Conservation (phyloP, 30 jellyfish, hydroid and myxozoan species). For the Sanderia malayensis region DNA sequence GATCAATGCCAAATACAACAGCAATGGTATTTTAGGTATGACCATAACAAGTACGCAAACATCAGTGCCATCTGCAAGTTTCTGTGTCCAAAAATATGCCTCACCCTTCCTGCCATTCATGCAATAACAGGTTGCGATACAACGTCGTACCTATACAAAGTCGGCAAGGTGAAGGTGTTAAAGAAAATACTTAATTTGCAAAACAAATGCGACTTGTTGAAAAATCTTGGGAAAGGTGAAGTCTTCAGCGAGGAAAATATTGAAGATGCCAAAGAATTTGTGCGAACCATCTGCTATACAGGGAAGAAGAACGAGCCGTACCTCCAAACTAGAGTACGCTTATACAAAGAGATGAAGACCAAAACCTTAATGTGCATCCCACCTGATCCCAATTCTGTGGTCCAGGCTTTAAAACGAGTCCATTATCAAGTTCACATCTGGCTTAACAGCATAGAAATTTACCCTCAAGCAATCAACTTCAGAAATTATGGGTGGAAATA, state of each 20-base stretch:
- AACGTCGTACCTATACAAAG: background rate
- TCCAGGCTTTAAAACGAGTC: conserved; percentile 43
- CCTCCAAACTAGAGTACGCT: conserved; percentile 45
- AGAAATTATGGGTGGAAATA: conserved; percentile 28
- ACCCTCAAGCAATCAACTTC: conserved; percentile 4
- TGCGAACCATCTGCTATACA: conserved; percentile 30
- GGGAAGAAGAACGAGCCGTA: conserved; percentile 25
- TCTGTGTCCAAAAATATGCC: conserved; percentile 16
- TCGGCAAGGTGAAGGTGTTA: conserved; percentile 34
- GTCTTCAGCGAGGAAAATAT: conserved; percentile 15
- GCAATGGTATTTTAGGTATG: conserved; percentile 48
- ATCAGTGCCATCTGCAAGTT: conserved; percentile 30
- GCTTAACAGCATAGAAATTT: conserved; percentile 9
- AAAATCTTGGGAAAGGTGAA: conserved; percentile 20
- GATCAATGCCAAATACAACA: conserved; percentile 5
- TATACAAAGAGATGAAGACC: background rate
- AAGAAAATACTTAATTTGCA: conserved; percentile 26
- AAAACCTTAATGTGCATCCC: conserved; percentile 36
- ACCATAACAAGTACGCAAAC: conserved; percentile 48
- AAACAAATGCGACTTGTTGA: conserved; percentile 12
- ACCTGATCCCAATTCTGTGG: conserved; percentile 59
- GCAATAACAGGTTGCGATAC: background rate
- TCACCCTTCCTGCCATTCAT: background rate
- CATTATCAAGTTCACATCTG: conserved; percentile 44
- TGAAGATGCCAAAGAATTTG: conserved; percentile 27